These are phyloP conservation scores for Tetheella fluctuosa DNA, from an alignment of 2,888 invertebrate species.

Conservation along the genomic window DNA sequence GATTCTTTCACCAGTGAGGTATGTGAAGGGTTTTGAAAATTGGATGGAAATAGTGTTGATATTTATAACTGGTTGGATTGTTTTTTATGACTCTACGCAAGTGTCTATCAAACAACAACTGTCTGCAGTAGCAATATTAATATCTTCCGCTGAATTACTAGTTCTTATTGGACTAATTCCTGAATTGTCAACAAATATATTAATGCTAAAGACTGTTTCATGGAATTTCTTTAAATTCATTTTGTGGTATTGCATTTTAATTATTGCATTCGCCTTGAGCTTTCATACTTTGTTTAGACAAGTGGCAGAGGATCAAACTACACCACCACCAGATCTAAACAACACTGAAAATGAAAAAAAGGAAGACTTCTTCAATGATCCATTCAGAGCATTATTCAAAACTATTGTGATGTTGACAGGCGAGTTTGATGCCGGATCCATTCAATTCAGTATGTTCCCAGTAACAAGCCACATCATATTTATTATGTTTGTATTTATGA, in stretches of 20 bases:
- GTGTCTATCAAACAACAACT: slow-evolving; percentile 85
- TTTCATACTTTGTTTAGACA: slow-evolving; percentile 91
- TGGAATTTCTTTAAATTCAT: slow-evolving; percentile 92
- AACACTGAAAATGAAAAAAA: slow-evolving; percentile 65
- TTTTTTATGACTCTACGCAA: slow-evolving; percentile 80
- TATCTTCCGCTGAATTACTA: slow-evolving; percentile 91
- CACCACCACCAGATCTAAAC: slow-evolving; percentile 62
- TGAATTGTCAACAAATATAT: slow-evolving; percentile 90
- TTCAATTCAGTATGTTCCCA: slow-evolving; percentile 88
- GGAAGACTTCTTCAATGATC: slow-evolving; percentile 88
- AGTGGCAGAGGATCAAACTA: slow-evolving; percentile 56
- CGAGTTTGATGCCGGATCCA: slow-evolving; percentile 91
- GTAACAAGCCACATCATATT: slow-evolving; percentile 90
- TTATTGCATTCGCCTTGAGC: slow-evolving; percentile 91
- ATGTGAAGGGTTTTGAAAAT: slow-evolving; percentile 88
- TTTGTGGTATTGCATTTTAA: slow-evolving; percentile 90
- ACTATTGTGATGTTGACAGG: slow-evolving; percentile 94
- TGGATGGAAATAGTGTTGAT: slow-evolving; percentile 89
- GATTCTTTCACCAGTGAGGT: slow-evolving; percentile 86
- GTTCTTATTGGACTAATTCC: slow-evolving; percentile 92
- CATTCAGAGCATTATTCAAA: slow-evolving; percentile 90
- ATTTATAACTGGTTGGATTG: slow-evolving; percentile 84
- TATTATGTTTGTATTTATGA: slow-evolving; percentile 91
- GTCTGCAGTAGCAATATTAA: slow-evolving; percentile 88
- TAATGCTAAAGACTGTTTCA: slow-evolving; percentile 92